Conservation (phyloP, 2,797 vertebrate species). For the Semotilus atromaculatus region DNA sequence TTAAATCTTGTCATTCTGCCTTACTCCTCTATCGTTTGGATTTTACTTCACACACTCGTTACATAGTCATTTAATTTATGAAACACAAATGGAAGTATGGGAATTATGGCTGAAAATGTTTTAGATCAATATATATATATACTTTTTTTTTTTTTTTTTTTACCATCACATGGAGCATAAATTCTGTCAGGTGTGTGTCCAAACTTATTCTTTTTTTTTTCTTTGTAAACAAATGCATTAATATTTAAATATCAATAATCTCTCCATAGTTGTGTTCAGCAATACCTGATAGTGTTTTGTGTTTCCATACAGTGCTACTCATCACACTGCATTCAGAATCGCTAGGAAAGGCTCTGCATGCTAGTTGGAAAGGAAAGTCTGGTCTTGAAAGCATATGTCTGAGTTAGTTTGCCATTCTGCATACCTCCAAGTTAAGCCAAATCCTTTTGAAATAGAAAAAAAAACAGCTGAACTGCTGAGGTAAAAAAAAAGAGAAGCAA, state of each 20-base stretch:
- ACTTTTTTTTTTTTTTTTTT: no score
- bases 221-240: background rate
- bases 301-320: background rate
- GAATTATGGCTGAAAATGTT: no score
- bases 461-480: background rate
- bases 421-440: slow-evolving; percentile 24
- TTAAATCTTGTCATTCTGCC: no score
- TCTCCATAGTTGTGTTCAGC: background rate
- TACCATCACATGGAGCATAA: no score
- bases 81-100: no score
- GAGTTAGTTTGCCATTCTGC: background rate
- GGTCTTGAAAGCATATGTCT: background rate
- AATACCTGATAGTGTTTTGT: background rate
- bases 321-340: background rate
- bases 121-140: no score
- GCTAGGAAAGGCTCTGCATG: background rate
- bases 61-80: no score
- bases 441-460: slow-evolving; percentile 27
- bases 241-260: background rate
- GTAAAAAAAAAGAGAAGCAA: background rate
- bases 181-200: no score
- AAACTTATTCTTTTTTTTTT: background rate
- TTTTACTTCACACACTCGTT: no score
- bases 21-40: no score
- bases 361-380: slow-evolving; percentile 7